Evolutionary conservation across 2,113 vertebrate genomes (phyloP).

Genomic region (Henicopernis longicauda): DNA sequence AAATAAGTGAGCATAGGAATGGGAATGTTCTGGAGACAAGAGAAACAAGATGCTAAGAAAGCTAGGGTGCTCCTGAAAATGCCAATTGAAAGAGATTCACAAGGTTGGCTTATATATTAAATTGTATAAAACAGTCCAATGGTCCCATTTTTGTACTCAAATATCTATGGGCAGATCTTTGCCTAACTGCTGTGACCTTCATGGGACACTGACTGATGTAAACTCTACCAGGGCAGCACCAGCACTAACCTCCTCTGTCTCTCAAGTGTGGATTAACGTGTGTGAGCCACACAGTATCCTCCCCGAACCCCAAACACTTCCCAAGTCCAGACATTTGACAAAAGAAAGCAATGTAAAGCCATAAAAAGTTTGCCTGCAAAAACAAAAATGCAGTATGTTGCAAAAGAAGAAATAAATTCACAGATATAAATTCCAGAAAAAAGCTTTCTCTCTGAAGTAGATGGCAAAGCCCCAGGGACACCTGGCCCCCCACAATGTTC

Average conservation of each 20-base stretch:
- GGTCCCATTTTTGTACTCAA: background rate
- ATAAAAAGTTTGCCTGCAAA: background rate
- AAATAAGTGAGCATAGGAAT: background rate
- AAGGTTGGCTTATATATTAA: background rate
- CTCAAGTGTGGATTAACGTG: background rate
- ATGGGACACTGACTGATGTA: background rate
- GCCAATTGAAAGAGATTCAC: background rate
- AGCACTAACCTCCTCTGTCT: background rate
- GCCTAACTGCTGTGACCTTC: background rate
- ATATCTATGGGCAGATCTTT: background rate
- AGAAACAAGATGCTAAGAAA: background rate
- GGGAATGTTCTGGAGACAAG: background rate
- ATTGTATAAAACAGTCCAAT: background rate
- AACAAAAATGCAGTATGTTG: background rate
- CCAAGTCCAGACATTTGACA: background rate
- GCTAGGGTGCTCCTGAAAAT: background rate
- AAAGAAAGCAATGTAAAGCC: background rate
- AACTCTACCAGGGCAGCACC: background rate
- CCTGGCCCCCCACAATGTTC: fast-evolving
- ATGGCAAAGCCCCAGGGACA: background rate
- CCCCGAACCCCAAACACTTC: background rate
- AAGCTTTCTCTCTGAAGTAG: background rate
- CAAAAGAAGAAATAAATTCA: background rate
- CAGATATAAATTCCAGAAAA: background rate
- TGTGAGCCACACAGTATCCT: background rate